These are phyloP conservation scores for Cassiopea xamachana DNA, from an alignment of 30 jellyfish, hydroid and myxozoan genomes.

Conservation along the genomic window DNA sequence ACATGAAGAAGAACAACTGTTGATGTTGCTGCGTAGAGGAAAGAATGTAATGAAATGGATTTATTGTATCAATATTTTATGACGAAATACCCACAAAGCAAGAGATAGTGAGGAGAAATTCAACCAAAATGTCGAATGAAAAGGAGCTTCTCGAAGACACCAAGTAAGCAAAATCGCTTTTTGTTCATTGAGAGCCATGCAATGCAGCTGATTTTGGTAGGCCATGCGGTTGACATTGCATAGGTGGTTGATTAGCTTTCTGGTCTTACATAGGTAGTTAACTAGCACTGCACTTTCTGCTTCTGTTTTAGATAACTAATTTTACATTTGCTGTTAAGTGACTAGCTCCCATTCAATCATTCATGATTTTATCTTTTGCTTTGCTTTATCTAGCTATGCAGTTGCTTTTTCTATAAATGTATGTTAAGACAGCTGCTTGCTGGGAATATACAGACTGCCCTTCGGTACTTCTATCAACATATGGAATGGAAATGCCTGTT, in stretches of 20 bases:
- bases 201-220: too few species aligned
- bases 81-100: neutral
- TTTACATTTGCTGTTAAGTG: neutral
- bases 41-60: neutral
- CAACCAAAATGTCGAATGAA: neutral
- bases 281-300: neutral
- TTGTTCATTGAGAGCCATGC: neutral
- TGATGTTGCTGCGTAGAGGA: neutral
- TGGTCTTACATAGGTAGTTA: too few species aligned
- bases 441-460: neutral
- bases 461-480: too few species aligned
- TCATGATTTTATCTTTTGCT: neutral
- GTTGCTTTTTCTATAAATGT: neutral
- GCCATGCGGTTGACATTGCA: too few species aligned
- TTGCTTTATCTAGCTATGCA: neutral
- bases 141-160: neutral
- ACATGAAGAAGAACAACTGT: constrained; percentile 4
- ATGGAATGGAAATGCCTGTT: too few species aligned
- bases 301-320: too few species aligned
- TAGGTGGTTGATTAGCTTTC: too few species aligned
- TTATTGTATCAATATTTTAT: neutral
- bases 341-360: neutral
- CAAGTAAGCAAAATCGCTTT: neutral
- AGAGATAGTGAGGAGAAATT: neutral
- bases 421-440: neutral